A percentile compares a stretch with the other conserved stretches of the same genome.
Conservation (phyloP, 2,797 vertebrate genomes). For the Erethizon dorsatum region DNA sequence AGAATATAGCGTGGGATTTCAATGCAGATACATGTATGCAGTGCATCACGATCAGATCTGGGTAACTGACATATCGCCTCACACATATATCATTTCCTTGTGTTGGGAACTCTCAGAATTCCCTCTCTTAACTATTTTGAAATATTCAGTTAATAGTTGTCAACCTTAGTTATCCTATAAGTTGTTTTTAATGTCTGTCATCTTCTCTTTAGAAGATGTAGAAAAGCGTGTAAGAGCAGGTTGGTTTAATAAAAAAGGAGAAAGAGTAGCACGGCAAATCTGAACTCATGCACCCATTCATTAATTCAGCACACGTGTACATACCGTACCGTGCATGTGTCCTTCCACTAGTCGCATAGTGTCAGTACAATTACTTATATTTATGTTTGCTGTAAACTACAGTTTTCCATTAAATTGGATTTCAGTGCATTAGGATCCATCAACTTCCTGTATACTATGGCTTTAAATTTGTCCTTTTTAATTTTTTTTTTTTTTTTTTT, state of each 20-base stretch:
- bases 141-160: neutral
- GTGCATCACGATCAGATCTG: neutral
- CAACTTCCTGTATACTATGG: neutral
- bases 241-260: constrained; percentile 55
- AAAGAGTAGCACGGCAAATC: constrained; percentile 29
- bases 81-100: neutral
- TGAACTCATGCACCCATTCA: neutral
- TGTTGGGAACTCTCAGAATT: neutral
- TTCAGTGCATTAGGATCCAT: constrained; percentile 32
- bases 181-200: constrained; percentile 21
- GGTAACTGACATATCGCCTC: neutral
- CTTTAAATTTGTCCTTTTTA: constrained; percentile 12
- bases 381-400: neutral
- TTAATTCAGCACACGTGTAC: neutral
- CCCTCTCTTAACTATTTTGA: neutral
- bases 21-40: neutral
- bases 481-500: no score
- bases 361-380: neutral
- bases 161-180: neutral
- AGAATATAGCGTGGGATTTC: neutral
- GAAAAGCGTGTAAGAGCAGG: neutral
- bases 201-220: constrained; percentile 33
- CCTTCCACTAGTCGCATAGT: neutral
- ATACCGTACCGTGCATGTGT: neutral
- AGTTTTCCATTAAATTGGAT: constrained; percentile 26